A percentile compares a stretch with the other conserved stretches of the same genome.
These are phyloP conservation scores for Paramisgurnus dabryanus DNA, from an alignment of 2,113 vertebrate species.

Conservation along the genomic window DNA sequence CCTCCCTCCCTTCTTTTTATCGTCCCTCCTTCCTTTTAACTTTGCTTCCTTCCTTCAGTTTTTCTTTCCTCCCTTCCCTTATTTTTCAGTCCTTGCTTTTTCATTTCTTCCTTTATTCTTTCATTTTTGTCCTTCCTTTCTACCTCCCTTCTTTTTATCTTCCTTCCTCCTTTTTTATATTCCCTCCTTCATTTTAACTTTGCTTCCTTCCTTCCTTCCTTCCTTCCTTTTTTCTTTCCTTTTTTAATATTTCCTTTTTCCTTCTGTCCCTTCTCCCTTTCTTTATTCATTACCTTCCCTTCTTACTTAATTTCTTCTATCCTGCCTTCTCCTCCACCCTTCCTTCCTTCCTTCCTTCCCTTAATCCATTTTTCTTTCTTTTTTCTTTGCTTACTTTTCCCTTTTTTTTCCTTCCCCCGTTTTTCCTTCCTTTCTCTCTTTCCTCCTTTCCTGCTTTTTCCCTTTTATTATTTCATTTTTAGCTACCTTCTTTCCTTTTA, in stretches of 20 bases:
- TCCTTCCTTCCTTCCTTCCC: too few relatives aligned
- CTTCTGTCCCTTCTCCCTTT: background rate
- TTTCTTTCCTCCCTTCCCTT: too few relatives aligned
- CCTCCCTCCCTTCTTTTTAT: background rate
- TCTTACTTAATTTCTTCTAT: too few relatives aligned
- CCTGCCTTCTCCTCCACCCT: too few relatives aligned
- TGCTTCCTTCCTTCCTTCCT: background rate
- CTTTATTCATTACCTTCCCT: too few relatives aligned
- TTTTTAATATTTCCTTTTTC: too few relatives aligned
- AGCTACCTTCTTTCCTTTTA: background rate
- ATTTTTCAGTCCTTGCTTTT: background rate
- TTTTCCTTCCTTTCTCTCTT: too few relatives aligned
- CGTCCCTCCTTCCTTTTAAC: background rate
- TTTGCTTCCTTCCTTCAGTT: background rate
- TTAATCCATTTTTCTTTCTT: too few relatives aligned
- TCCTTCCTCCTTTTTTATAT: constrained; percentile 8
- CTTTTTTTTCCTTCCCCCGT: too few relatives aligned
- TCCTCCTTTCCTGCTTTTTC: too few relatives aligned
- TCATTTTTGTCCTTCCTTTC: background rate
- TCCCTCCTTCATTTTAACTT: background rate
- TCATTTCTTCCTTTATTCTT: background rate
- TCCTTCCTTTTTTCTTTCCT: background rate
- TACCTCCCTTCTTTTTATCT: background rate
- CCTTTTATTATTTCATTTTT: too few relatives aligned
- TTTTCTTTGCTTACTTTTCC: too few relatives aligned